A percentile compares a stretch with the other conserved stretches of the same genome.
Conservation (phyloP, 2,113 vertebrate species). For the Antechinus stuartii region DNA sequence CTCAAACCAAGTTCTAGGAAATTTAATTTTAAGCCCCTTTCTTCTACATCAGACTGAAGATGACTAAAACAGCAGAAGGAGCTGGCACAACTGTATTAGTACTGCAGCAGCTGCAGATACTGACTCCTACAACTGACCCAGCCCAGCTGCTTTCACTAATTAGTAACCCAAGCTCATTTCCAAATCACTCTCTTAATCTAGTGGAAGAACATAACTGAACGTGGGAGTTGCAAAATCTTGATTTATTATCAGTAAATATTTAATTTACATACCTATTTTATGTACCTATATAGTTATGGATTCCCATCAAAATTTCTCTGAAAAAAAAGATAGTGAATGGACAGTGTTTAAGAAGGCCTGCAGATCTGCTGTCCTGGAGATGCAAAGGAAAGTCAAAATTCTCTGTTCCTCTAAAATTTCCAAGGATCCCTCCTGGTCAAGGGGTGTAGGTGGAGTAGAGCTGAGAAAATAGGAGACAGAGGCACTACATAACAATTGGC, state of each 20-base stretch:
- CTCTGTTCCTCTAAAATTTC: background rate
- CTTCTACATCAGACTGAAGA: background rate
- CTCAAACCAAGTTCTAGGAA: background rate
- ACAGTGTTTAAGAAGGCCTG: no score
- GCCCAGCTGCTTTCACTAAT: no score
- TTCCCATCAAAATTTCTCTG: no score
- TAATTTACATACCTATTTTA: no score
- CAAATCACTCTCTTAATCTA: background rate
- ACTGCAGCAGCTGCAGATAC: background rate
- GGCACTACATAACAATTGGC: background rate
- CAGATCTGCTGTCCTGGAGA: background rate
- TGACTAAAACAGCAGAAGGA: background rate
- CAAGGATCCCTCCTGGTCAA: background rate
- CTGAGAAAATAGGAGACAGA: background rate
- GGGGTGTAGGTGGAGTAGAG: background rate
- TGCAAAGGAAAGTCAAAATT: background rate
- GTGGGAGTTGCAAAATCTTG: no score
- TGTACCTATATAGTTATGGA: no score
- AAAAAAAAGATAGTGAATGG: no score
- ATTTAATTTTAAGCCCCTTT: background rate
- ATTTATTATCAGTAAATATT: no score
- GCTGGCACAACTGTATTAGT: background rate
- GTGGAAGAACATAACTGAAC: no score
- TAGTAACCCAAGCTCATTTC: background rate
- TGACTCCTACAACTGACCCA: background rate